These are phyloP conservation scores for Brachionus plicatilis DNA, from an alignment of 1,140 invertebrate species.

Conservation along the genomic window DNA sequence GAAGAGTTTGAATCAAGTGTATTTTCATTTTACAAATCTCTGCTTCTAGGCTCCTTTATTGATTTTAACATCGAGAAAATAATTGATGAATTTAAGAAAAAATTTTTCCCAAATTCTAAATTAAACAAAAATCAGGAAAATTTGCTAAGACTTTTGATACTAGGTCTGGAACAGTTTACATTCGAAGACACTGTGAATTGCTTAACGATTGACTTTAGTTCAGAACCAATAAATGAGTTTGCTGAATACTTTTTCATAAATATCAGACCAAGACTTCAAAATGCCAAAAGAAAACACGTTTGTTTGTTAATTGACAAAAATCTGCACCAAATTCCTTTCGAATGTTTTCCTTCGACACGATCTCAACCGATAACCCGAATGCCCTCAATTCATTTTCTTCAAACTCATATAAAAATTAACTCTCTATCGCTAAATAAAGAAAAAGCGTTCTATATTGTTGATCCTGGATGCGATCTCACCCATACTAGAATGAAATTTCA, in stretches of 20 bases:
- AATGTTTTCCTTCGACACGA: background rate
- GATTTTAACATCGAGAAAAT: background rate
- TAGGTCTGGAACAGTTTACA: background rate
- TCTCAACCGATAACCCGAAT: conserved; percentile 19
- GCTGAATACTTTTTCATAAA: background rate
- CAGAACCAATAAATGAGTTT: background rate
- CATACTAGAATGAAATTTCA: conserved; percentile 35
- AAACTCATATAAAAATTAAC: conserved; percentile 34
- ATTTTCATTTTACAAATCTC: background rate
- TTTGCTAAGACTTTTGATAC: background rate
- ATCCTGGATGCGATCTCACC: conserved; percentile 35
- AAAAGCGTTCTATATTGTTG: conserved; percentile 39
- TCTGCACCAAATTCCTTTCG: conserved; percentile 38
- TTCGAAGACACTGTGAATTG: background rate
- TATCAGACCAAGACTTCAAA: background rate
- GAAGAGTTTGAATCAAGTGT: conserved; percentile 26
- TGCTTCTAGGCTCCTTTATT: conserved; percentile 26
- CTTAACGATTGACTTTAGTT: background rate
- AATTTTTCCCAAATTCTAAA: conserved; percentile 1
- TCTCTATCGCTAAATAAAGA: conserved; percentile 17
- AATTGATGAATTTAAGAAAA: background rate
- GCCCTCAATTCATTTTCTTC: conserved; percentile 37
- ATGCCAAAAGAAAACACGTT: conserved; percentile 27
- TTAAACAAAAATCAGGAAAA: background rate
- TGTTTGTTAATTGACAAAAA: conserved; percentile 36